A percentile compares a stretch with the other conserved stretches of the same genome.
Evolutionary conservation across 92 coral and sea anemone species (phyloP).

Genomic region (Actinernus sp.): DNA sequence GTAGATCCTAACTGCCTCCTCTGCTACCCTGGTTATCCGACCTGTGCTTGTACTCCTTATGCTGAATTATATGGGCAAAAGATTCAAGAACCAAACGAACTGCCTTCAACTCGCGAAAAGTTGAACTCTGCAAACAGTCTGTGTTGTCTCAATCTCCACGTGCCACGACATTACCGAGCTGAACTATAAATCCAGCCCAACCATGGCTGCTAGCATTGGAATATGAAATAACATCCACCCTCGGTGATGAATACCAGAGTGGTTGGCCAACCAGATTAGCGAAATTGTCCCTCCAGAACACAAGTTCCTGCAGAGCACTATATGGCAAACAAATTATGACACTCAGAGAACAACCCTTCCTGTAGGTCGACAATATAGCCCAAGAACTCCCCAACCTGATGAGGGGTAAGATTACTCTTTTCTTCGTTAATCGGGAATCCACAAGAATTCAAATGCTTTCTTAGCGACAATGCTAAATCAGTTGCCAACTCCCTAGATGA

Average conservation of each 20-base stretch:
- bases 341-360: slow-evolving; percentile 34
- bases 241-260: slow-evolving; percentile 51
- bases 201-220: slow-evolving; percentile 25
- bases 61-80: slow-evolving; percentile 24
- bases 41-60: slow-evolving; percentile 60
- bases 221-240: slow-evolving; percentile 38
- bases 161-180: background rate
- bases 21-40: slow-evolving; percentile 54
- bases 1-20: slow-evolving; percentile 35
- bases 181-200: background rate
- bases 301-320: slow-evolving; percentile 43
- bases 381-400: slow-evolving; percentile 38
- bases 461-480: slow-evolving; percentile 12
- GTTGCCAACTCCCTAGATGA: slow-evolving; percentile 9
- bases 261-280: slow-evolving; percentile 35
- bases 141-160: background rate
- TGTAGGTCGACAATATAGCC: slow-evolving; percentile 44
- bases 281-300: slow-evolving; percentile 65
- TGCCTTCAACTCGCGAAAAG: slow-evolving; percentile 6
- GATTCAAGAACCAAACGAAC: slow-evolving; percentile 45
- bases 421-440: slow-evolving; percentile 46
- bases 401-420: slow-evolving; percentile 42
- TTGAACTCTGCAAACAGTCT: slow-evolving; percentile 1
- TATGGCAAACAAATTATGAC: slow-evolving; percentile 21
- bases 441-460: slow-evolving; percentile 26